A percentile compares a stretch with the other conserved stretches of the same genome.
Evolutionary conservation across 2,888 invertebrate genomes (phyloP).

Genomic region (Mystacides longicornis): DNA sequence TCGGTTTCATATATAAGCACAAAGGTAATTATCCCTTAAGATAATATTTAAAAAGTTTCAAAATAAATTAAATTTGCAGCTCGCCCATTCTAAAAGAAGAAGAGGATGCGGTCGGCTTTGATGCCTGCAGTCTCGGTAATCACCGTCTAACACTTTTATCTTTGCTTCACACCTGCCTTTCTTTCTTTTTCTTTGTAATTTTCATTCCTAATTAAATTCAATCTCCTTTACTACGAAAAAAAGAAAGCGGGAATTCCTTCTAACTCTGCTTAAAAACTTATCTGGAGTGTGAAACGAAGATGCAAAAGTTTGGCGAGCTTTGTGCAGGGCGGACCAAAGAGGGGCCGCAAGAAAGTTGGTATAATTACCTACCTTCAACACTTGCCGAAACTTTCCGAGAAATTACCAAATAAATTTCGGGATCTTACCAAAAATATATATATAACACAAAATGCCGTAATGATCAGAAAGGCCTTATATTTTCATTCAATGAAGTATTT

Average conservation of each 20-base stretch:
- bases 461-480: too few species aligned
- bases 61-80: too few species aligned
- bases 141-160: neutral
- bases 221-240: constrained; percentile 15
- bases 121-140: too few species aligned
- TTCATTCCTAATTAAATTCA: constrained; percentile 26
- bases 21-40: too few species aligned
- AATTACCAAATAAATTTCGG: too few species aligned
- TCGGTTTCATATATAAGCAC: too few species aligned
- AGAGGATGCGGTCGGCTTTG: too few species aligned
- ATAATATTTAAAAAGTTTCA: too few species aligned
- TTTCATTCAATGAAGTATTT: too few species aligned
- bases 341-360: constrained; percentile 15
- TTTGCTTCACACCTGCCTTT: constrained; percentile 17
- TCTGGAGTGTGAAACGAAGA: constrained; percentile 17
- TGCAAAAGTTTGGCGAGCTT: constrained; percentile 23
- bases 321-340: constrained; percentile 17
- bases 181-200: constrained; percentile 15
- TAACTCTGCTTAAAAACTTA: constrained; percentile 22
- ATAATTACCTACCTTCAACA: constrained; percentile 17
- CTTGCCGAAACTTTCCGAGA: neutral
- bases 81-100: too few species aligned
- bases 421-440: too few species aligned
- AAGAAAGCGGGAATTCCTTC: constrained; percentile 19
- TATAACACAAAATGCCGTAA: too few species aligned